A percentile compares a stretch with the other conserved stretches of the same genome.
Evolutionary conservation across 1,140 invertebrate species (phyloP).

Genomic region (Oryzaephilus surinamensis): DNA sequence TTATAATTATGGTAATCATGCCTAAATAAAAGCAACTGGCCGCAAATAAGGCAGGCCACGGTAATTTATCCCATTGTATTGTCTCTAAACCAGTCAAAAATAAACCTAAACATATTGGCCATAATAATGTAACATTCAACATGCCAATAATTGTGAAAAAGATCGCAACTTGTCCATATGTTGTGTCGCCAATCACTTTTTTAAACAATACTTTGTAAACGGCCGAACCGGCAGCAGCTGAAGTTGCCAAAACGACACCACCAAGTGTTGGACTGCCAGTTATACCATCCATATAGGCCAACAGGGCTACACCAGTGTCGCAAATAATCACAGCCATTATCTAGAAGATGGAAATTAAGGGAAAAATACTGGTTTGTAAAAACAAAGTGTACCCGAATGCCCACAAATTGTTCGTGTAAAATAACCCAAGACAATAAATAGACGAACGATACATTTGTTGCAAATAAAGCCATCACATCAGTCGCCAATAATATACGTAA

Average conservation of each 20-base stretch:
- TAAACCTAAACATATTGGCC: constrained; percentile 73
- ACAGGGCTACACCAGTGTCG: constrained; percentile 84
- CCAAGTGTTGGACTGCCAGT: constrained; percentile 80
- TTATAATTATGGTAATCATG: constrained; percentile 31
- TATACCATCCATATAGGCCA: constrained; percentile 93
- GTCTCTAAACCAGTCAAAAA: constrained; percentile 77
- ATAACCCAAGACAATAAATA: constrained; percentile 94
- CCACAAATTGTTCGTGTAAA: constrained; percentile 91
- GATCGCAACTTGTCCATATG: constrained; percentile 73
- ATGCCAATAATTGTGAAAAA: constrained; percentile 81
- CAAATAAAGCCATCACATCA: constrained; percentile 84
- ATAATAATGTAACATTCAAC: constrained; percentile 70
- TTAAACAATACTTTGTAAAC: constrained; percentile 89
- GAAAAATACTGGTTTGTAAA: neutral
- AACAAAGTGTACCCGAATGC: constrained; percentile 78
- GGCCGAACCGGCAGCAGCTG: constrained; percentile 79
- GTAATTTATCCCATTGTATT: constrained; percentile 63
- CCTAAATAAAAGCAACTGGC: constrained; percentile 68
- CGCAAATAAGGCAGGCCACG: constrained; percentile 67
- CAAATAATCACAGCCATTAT: constrained; percentile 91
- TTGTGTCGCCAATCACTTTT: constrained; percentile 84
- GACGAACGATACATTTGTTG: constrained; percentile 85
- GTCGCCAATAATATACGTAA: constrained; percentile 76
- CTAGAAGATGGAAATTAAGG: constrained; percentile 38
- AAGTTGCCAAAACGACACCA: constrained; percentile 80